Conservation (phyloP, 2,113 vertebrate genomes). For the Pseudorhombus dupliciocellatus region DNA sequence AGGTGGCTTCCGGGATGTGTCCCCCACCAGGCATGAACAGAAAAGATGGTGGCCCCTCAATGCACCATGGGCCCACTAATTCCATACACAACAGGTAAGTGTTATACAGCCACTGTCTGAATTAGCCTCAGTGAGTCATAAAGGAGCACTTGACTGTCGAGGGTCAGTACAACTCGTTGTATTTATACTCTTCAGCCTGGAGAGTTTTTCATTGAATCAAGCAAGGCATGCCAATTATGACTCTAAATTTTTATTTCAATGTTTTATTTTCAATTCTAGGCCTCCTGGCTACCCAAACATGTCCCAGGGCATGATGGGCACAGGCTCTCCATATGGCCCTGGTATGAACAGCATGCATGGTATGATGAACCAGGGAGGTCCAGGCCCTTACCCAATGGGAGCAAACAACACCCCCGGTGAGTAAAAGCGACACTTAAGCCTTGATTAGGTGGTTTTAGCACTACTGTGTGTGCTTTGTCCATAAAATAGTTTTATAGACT, state of each 20-base stretch:
- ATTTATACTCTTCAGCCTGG: background rate
- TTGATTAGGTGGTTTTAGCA: background rate
- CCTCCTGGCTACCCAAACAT: conserved; percentile 95
- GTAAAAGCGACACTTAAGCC: conserved; percentile 11
- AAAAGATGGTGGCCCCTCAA: conserved; percentile 86
- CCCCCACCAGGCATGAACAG: conserved; percentile 95
- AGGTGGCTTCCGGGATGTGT: conserved; percentile 95
- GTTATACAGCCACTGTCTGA: background rate
- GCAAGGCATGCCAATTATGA: background rate
- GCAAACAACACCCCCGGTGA: conserved; percentile 93
- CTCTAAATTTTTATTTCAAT: background rate
- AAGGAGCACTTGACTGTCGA: conserved; percentile 12
- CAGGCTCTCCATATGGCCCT: conserved; percentile 91
- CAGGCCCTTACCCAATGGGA: conserved; percentile 90
- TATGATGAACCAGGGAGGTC: conserved; percentile 95
- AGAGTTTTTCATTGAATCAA: conserved; percentile 5
- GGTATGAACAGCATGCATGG: conserved; percentile 97
- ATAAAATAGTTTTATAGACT: background rate
- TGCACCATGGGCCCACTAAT: conserved; percentile 90
- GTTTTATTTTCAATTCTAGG: conserved; percentile 70
- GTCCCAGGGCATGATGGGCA: conserved; percentile 95
- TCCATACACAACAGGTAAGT: conserved; percentile 94
- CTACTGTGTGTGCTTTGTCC: background rate
- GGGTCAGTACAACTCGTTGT: background rate
- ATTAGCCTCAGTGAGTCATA: background rate